Evolutionary conservation across 2,113 vertebrate species (phyloP).

Genomic region (Pterocles gutturalis): DNA sequence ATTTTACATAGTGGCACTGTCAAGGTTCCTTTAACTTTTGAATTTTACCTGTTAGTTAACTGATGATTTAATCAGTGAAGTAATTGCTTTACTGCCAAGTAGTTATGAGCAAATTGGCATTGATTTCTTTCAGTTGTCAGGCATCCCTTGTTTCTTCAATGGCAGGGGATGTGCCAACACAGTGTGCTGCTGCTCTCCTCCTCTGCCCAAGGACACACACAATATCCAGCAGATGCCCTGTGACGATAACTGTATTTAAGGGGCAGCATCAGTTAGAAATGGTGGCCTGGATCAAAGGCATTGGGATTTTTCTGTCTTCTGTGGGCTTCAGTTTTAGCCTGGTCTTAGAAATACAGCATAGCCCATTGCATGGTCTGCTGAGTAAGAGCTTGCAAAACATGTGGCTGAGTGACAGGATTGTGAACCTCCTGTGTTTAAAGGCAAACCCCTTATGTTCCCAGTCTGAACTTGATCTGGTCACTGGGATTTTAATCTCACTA

Average conservation of each 20-base stretch:
- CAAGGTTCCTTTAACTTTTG: background rate
- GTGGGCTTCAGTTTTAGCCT: background rate
- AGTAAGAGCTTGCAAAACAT: background rate
- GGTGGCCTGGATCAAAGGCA: background rate
- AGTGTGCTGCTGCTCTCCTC: background rate
- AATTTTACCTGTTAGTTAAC: slow-evolving; percentile 10
- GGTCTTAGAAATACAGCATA: background rate
- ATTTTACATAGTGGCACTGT: background rate
- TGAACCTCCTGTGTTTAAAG: background rate
- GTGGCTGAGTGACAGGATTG: background rate
- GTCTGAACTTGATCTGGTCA: background rate
- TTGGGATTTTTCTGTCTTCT: background rate
- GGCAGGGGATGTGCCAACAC: background rate
- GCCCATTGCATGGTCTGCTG: background rate
- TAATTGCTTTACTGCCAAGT: background rate
- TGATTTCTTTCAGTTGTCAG: background rate
- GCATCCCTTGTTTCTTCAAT: background rate
- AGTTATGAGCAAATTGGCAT: background rate
- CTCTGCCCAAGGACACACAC: background rate
- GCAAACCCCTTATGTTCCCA: background rate
- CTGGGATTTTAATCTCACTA: background rate
- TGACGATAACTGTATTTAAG: background rate
- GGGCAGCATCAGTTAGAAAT: background rate
- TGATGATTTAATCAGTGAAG: slow-evolving; percentile 1
- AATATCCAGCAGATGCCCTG: background rate